These are phyloP conservation scores for Drosophila suzukii DNA, from an alignment of 1,140 invertebrate genomes.

Conservation along the genomic window DNA sequence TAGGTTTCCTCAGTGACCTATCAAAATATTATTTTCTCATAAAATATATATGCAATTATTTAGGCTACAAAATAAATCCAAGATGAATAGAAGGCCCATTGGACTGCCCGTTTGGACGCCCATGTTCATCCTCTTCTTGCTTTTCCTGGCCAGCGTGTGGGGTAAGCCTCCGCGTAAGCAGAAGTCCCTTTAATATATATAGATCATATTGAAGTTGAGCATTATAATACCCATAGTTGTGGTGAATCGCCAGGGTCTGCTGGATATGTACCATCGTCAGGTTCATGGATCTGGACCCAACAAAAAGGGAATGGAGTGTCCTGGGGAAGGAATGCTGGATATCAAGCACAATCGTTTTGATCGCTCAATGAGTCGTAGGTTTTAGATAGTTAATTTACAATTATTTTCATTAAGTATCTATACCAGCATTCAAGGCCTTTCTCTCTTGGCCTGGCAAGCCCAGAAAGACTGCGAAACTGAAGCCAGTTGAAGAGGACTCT, in stretches of 20 bases:
- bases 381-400: no score
- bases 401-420: neutral
- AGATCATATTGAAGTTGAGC: neutral
- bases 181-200: neutral
- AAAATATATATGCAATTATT: neutral
- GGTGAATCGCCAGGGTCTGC: slow-evolving; percentile 9
- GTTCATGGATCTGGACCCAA: neutral
- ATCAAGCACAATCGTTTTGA: neutral
- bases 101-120: slow-evolving; percentile 22
- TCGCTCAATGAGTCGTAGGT: slow-evolving; percentile 10
- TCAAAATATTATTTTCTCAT: neutral
- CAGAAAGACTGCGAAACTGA: neutral
- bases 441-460: slow-evolving; percentile 6
- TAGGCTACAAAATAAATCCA: neutral
- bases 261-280: slow-evolving; percentile 5
- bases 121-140: slow-evolving; percentile 4
- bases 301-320: neutral
- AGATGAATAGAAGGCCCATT: neutral
- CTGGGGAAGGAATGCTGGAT: neutral
- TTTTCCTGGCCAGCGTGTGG: slow-evolving; percentile 19
- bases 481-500: neutral
- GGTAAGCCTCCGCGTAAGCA: slow-evolving; percentile 37
- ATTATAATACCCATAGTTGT: neutral
- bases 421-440: slow-evolving; percentile 1
- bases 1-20: neutral